These are phyloP conservation scores for Orbicella faveolata DNA, from an alignment of 64 coral and sea anemone genomes.

Conservation along the genomic window DNA sequence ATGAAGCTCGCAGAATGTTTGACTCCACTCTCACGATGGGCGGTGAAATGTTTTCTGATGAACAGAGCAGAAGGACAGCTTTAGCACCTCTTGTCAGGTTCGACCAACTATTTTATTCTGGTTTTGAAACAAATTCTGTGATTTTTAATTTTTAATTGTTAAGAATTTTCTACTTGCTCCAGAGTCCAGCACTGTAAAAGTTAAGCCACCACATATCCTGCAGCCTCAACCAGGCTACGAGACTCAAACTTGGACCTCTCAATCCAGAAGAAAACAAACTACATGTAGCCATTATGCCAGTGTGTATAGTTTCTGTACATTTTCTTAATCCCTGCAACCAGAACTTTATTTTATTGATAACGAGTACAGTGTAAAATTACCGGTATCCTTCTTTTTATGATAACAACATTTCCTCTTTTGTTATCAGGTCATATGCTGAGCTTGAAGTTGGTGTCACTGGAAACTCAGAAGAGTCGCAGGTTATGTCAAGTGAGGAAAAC, in stretches of 20 bases:
- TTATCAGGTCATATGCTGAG: conserved; percentile 79
- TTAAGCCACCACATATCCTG: no score
- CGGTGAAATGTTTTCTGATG: conserved; percentile 48
- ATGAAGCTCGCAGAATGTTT: conserved; percentile 75
- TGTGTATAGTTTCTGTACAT: no score
- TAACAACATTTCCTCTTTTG: not conserved
- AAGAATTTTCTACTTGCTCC: not conserved
- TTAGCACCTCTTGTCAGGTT: conserved; percentile 34
- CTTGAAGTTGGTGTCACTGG: conserved; percentile 56
- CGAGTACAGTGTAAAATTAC: no score
- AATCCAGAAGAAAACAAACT: no score
- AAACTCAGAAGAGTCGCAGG: conserved; percentile 1
- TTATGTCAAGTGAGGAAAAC: not conserved
- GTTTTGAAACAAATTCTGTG: not conserved
- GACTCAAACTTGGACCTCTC: no score
- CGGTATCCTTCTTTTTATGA: no score
- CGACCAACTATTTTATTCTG: not conserved
- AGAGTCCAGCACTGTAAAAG: not conserved
- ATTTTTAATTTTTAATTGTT: not conserved
- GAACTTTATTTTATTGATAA: no score
- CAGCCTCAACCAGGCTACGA: no score
- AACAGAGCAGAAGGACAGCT: conserved; percentile 18
- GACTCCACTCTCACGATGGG: conserved; percentile 84
- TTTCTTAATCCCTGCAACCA: no score
- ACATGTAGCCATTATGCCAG: no score